These are phyloP conservation scores for Seira musarum DNA, from an alignment of 2,888 invertebrate species.

Conservation along the genomic window DNA sequence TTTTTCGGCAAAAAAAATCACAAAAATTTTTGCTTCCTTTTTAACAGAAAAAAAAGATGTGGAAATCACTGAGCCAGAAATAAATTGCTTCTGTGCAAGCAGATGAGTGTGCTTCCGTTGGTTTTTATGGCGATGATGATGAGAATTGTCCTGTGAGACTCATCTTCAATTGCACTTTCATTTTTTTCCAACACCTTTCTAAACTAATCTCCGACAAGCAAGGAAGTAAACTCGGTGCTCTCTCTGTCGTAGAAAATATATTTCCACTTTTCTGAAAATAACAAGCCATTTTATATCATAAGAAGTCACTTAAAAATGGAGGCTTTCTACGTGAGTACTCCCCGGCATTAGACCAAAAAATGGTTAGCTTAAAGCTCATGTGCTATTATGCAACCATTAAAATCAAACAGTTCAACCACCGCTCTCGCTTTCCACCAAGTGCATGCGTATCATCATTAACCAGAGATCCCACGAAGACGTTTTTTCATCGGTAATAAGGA, in stretches of 20 bases:
- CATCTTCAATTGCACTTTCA: not conserved
- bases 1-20: not conserved
- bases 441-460: not conserved
- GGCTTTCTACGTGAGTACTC: not conserved
- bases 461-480: too few species aligned
- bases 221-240: not conserved
- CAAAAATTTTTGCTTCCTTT: not conserved
- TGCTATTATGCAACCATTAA: slow-evolving; percentile 42
- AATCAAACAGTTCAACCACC: slow-evolving; percentile 59
- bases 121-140: not conserved
- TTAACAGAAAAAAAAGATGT: not conserved
- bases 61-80: slow-evolving; percentile 57
- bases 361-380: not conserved
- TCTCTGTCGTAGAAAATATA: not conserved
- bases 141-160: not conserved
- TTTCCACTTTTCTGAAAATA: not conserved
- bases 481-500: not conserved
- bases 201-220: not conserved
- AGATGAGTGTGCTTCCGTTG: slow-evolving; percentile 24
- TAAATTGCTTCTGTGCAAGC: slow-evolving; percentile 36
- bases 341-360: not conserved
- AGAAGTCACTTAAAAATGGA: not conserved
- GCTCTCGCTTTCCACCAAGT: not conserved
- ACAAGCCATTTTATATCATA: not conserved
- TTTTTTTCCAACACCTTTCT: slow-evolving; percentile 6